phyloP scores from a whole-genome alignment of 2,888 invertebrate species.

The Rhagonycha lutea region DNA sequence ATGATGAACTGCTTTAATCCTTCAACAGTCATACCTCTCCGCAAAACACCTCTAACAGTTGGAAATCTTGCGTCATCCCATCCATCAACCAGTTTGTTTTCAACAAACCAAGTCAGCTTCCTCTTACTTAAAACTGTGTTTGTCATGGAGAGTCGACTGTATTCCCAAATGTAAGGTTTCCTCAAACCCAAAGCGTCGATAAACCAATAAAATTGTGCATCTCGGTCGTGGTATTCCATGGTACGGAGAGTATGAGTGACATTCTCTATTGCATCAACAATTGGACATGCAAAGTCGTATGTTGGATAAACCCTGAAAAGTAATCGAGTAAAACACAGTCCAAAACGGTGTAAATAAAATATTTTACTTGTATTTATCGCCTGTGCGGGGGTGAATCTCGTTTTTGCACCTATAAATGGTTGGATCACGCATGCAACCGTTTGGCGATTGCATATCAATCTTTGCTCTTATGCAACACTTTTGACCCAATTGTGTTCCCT shows the following conservation, averaged over 20 bases:
- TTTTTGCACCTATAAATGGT: conserved; percentile 98
- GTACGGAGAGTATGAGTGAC: conserved; percentile 97
- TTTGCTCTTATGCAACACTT: conserved; percentile 95
- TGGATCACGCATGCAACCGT: conserved; percentile 97
- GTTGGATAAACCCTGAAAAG: conserved; percentile 92
- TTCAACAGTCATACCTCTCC: conserved; percentile 97
- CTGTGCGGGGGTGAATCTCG: conserved; percentile 92
- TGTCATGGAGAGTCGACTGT: conserved; percentile 95
- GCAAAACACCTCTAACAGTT: conserved; percentile 93
- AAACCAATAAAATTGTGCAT: conserved; percentile 98
- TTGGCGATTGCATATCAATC: conserved; percentile 94
- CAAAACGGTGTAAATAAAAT: not conserved
- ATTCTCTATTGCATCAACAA: conserved; percentile 95
- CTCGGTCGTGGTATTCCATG: conserved; percentile 97
- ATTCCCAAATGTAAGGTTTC: conserved; percentile 95
- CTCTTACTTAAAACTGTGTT: conserved; percentile 97
- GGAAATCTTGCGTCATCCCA: conserved; percentile 99
- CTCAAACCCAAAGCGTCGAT: conserved; percentile 84
- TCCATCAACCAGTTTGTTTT: conserved; percentile 91
- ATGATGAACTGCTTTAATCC: conserved; percentile 95
- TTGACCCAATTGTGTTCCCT: conserved; percentile 77
- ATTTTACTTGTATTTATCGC: conserved; percentile 88
- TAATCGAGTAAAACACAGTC: not conserved
- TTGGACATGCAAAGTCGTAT: conserved; percentile 99
- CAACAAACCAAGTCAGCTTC: conserved; percentile 97